Conservation (phyloP, 2,888 invertebrate genomes). For the Oscheius sp. region DNA sequence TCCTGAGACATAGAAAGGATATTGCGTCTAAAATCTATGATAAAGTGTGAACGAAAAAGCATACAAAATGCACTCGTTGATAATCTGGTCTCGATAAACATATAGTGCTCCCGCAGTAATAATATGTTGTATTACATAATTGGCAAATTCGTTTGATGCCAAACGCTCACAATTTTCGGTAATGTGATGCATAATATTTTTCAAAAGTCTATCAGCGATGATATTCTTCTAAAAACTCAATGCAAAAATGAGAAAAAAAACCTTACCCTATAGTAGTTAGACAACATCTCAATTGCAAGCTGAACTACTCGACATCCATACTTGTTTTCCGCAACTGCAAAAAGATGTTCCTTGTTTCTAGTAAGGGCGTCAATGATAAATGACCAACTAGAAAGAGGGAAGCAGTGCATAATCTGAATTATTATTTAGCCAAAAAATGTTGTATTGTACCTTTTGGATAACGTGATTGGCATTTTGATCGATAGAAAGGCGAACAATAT, state of each 20-base stretch:
- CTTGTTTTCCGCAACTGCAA: slow-evolving; percentile 55
- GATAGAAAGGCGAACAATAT: slow-evolving; percentile 46
- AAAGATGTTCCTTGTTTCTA: slow-evolving; percentile 35
- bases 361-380: slow-evolving; percentile 42
- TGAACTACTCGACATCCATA: slow-evolving; percentile 62
- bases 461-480: slow-evolving; percentile 66
- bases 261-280: slow-evolving; percentile 22
- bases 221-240: not conserved
- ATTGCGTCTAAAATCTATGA: slow-evolving; percentile 49
- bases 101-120: slow-evolving; percentile 45
- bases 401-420: slow-evolving; percentile 42
- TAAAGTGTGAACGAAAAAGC: no score
- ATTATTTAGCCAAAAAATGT: not conserved
- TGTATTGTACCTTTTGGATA: slow-evolving; percentile 49
- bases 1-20: slow-evolving; percentile 63
- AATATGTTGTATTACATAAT: slow-evolving; percentile 66
- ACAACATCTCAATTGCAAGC: slow-evolving; percentile 58
- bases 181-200: slow-evolving; percentile 14
- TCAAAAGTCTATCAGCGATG: slow-evolving; percentile 1
- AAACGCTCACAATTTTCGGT: slow-evolving; percentile 32
- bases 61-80: slow-evolving; percentile 56
- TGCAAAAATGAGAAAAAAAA: not conserved
- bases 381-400: slow-evolving; percentile 44
- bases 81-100: slow-evolving; percentile 53
- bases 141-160: slow-evolving; percentile 63